phyloP scores from a whole-genome alignment of 2,888 invertebrate species.

The Epinotia demarniana region DNA sequence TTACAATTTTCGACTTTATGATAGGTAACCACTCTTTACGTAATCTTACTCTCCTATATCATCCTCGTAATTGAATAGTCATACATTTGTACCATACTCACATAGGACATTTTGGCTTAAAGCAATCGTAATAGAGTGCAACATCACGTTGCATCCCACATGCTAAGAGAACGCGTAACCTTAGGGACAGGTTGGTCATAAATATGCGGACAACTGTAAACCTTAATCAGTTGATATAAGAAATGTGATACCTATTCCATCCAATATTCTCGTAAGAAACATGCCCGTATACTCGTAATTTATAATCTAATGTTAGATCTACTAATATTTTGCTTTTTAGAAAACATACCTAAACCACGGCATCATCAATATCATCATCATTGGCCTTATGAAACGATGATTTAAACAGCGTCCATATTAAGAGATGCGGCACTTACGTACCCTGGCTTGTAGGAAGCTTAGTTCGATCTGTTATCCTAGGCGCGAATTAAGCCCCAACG shows the following conservation, averaged over 20 bases:
- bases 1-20: too few species aligned
- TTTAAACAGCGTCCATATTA: too few species aligned
- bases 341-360: too few species aligned
- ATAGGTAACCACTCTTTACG: constrained; percentile 1
- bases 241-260: not conserved
- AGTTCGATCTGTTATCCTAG: too few species aligned
- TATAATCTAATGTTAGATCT: too few species aligned
- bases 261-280: too few species aligned
- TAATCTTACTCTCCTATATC: not conserved
- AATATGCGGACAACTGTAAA: not conserved
- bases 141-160: constrained; percentile 15
- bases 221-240: not conserved
- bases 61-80: not conserved
- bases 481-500: too few species aligned
- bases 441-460: too few species aligned
- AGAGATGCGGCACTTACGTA: too few species aligned
- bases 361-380: too few species aligned
- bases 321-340: not conserved
- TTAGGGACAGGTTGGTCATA: not conserved
- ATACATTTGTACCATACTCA: not conserved
- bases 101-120: not conserved
- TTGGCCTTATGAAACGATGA: too few species aligned
- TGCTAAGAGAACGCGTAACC: not conserved
- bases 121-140: not conserved
- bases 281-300: too few species aligned